These are phyloP conservation scores for Corythoichthys haematopterus DNA, from an alignment of 2,113 vertebrate species.

Conservation along the genomic window DNA sequence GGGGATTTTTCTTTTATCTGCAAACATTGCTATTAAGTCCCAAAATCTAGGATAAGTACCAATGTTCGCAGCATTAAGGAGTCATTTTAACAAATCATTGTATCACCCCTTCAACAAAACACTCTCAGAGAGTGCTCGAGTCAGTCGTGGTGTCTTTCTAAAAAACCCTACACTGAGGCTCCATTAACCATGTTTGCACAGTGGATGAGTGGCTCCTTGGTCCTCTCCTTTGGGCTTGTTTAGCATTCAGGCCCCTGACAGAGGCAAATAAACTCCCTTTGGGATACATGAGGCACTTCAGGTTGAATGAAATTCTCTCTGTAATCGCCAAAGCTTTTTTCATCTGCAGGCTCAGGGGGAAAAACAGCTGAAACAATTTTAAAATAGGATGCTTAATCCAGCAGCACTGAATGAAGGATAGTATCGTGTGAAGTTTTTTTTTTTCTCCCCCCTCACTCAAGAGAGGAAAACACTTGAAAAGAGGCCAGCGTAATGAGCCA, in stretches of 20 bases:
- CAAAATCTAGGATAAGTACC: too few species aligned
- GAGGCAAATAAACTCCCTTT: constrained; percentile 40
- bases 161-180: constrained; percentile 48
- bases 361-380: constrained; percentile 43
- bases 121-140: constrained; percentile 18
- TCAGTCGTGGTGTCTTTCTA: constrained; percentile 36
- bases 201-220: constrained; percentile 50
- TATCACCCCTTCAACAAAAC: neutral
- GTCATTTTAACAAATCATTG: neutral
- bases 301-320: constrained; percentile 61
- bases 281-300: constrained; percentile 54
- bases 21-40: too few species aligned
- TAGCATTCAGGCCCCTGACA: constrained; percentile 59
- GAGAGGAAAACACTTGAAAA: constrained; percentile 59
- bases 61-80: neutral
- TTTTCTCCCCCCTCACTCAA: constrained; percentile 36
- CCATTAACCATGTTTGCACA: constrained; percentile 54
- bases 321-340: constrained; percentile 60
- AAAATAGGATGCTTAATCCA: constrained; percentile 60
- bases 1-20: too few species aligned
- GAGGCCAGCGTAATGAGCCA: constrained; percentile 60
- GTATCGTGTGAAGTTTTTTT: constrained; percentile 5
- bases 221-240: constrained; percentile 48
- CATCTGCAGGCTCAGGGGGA: constrained; percentile 48
- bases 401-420: constrained; percentile 33